These are phyloP conservation scores for Percopsis omiscomaycus DNA, from an alignment of 2,797 vertebrate species.

Conservation along the genomic window DNA sequence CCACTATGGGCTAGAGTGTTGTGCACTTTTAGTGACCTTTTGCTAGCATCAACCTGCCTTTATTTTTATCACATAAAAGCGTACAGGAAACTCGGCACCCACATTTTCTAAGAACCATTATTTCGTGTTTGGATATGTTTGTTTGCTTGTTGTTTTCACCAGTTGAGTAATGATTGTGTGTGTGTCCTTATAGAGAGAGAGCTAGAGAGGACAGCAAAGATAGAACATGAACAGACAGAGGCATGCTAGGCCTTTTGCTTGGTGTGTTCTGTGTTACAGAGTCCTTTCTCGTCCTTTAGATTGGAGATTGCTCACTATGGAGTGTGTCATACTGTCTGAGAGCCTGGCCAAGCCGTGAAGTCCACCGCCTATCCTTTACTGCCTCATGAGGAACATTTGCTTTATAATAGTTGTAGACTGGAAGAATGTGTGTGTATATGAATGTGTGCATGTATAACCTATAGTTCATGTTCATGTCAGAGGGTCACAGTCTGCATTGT, in stretches of 20 bases:
- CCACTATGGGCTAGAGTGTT: background rate
- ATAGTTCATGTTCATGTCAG: slow-evolving; percentile 44
- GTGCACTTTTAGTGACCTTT: background rate
- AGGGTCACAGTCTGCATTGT: slow-evolving; percentile 38
- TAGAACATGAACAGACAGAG: background rate
- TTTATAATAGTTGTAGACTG: slow-evolving; percentile 76
- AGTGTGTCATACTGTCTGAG: slow-evolving; percentile 53
- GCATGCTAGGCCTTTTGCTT: background rate
- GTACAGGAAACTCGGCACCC: background rate
- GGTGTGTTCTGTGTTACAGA: slow-evolving; percentile 25
- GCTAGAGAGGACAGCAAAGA: slow-evolving; percentile 3
- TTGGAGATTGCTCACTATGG: slow-evolving; percentile 62
- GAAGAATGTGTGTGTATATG: slow-evolving; percentile 10
- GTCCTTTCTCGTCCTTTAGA: slow-evolving; percentile 54
- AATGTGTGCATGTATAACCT: slow-evolving; percentile 43
- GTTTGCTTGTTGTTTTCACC: background rate
- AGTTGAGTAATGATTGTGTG: background rate
- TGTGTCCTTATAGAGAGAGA: background rate
- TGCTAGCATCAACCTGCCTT: background rate
- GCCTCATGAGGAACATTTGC: slow-evolving; percentile 83
- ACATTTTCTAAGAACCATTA: slow-evolving; percentile 7
- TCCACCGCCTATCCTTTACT: slow-evolving; percentile 77
- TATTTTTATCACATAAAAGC: background rate
- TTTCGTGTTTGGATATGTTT: background rate
- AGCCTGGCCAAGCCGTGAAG: slow-evolving; percentile 57